Base-by-base conservation (phyloP, 2,113 vertebrate genomes). In the Ceyx margarethae region DNA sequence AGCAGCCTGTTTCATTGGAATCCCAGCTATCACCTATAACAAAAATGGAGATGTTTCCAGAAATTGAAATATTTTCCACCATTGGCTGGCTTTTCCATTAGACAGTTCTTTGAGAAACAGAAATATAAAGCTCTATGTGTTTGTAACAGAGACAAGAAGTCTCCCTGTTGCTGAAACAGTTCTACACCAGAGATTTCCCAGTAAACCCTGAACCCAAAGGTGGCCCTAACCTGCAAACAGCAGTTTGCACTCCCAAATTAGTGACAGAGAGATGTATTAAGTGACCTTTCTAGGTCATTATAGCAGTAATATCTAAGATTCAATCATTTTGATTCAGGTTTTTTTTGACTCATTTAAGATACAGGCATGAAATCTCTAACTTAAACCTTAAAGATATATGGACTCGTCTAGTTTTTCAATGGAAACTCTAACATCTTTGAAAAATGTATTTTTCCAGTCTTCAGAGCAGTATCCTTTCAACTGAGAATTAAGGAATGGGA, bases 391-490 rank as follows among this genome's bases (percentile, higher is more conserved):
- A 90, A 79, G 13, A 61, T 37, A 13, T 61, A 50, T 9, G 4
- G 56, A 75, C 8, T 40, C 18, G 43, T 74, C 21, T 66, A 51
- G 62, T 87, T 92, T 96, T 91, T 89, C 64, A 71, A 13, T 71
- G 40, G 1, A 64, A 67, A 80, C 16, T 40, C n/a, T 40, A 82
- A 29, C 66, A 74, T 25, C 29, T 37, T 87, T 71, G 33, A 77
- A 82, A 94, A 89, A 50, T 33, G 2, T n/a, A 17, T 45, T 65
- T 46, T 79, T 85, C 16, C 4, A 4, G 61, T 83, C 85, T 93
- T 94, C 87, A 87, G 42, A 76, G 81, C 84, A 93, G 67, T 85
- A 90, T 62, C 74, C 29, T 62, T 90, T 91, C 54, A 60, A 66
- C 15, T 54, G 12, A 93, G 46, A 87, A 79, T 64, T 90, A 61